These are phyloP conservation scores for Mormoops blainvillei DNA, from an alignment of 2,113 vertebrate species.

Conservation along the genomic window DNA sequence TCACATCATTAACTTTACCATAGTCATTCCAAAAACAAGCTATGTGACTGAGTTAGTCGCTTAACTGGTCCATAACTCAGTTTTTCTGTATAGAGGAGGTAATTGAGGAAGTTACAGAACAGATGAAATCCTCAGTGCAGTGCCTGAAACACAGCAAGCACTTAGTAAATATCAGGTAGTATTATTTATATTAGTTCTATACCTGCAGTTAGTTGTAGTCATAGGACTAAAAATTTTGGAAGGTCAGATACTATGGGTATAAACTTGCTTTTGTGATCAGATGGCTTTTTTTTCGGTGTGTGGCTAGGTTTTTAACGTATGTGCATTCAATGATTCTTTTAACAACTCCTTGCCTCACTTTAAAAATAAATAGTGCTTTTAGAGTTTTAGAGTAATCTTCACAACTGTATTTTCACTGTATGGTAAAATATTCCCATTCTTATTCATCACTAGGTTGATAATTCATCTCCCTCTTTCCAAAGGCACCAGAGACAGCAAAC, in stretches of 20 bases:
- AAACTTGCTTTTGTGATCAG: neutral
- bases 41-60: neutral
- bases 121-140: neutral
- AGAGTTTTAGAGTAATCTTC: constrained; percentile 8
- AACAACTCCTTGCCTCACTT: neutral
- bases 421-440: neutral
- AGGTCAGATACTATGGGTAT: neutral
- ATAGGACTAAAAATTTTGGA: neutral
- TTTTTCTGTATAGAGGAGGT: neutral
- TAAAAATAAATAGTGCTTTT: neutral
- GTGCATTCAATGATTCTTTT: neutral
- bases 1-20: neutral
- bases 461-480: constrained; percentile 37
- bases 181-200: neutral
- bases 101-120: neutral
- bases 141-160: neutral
- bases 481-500: neutral
- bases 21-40: neutral
- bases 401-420: neutral
- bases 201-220: neutral
- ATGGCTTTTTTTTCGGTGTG: neutral
- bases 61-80: neutral
- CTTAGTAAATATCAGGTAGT: neutral
- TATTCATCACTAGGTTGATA: constrained; percentile 17
- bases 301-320: neutral